Base-by-base conservation (phyloP, 2,888 invertebrate species). In the Idaea aversata region DNA sequence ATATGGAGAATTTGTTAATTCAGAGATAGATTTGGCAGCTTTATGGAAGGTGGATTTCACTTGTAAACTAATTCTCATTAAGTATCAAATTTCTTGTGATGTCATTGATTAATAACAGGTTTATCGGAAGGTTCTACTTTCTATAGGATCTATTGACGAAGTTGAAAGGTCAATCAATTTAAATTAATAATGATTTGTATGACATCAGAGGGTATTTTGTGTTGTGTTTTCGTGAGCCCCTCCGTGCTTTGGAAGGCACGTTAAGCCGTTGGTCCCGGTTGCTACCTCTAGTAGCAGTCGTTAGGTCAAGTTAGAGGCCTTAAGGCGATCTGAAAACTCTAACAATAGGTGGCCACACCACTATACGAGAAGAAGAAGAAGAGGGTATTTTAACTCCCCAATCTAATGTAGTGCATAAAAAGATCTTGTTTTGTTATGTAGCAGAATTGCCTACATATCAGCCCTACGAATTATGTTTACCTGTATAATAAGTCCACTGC, bases 401-500 rank as follows among this genome's bases (percentile, higher is more conserved):
- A 25, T 25, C 25, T 25, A 25, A 25, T 25, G 25, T 25, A 25
- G 3, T 25, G 25, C 25, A 25, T 25, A 25, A 25, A 25, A 25
- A 25, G 25, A 25, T 25, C 25, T 25, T 25, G 25, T 1, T n/a
- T n/a, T n/a, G n/a, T n/a, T n/a, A n/a, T n/a, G n/a, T n/a, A n/a
- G n/a, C n/a, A n/a, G n/a, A n/a, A n/a, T n/a, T n/a, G n/a, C n/a
- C n/a, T 36, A 36, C 36, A 5, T 7, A 7, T 3, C 36, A 36
- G 10, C 6, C 6, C 5, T 36, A 7, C 10, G 10, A 36, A 7
- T 13, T 10, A 47, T 4, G 13, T 10, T 47, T 10, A 47, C 97
- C 97, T 66, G 98, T 97, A 75, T 96, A 96, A 85, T 98, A 98
- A 66, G 96, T 97, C 98, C 98, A 98, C 82, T 98, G 98, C n/a